Percentiles rank a stretch among this genome's conserved stretches.
phyloP scores from a whole-genome alignment of 2,113 vertebrate genomes.

The Oncorhynchus kisutch region DNA sequence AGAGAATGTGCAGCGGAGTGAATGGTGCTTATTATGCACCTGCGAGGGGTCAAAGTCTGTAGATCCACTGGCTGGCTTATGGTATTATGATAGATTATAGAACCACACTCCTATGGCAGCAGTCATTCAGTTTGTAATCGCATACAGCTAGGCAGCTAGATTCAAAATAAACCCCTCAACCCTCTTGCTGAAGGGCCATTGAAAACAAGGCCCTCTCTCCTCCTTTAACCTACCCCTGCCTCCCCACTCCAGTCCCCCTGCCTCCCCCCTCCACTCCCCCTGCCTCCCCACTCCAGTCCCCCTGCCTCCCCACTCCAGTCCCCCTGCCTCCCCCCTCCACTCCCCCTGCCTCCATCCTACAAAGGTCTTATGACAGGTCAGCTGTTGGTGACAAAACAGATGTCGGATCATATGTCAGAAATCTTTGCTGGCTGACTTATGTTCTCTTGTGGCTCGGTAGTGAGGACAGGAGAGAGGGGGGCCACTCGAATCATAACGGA shows the following conservation, averaged over 20 bases:
- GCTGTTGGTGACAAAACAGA: constrained; percentile 86
- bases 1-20: constrained; percentile 81
- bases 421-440: constrained; percentile 79
- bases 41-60: constrained; percentile 91
- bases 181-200: constrained; percentile 63
- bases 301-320: constrained; percentile 2
- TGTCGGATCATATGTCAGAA: constrained; percentile 81
- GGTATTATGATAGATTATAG: constrained; percentile 95
- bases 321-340: constrained; percentile 5
- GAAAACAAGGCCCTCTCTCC: constrained; percentile 62
- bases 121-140: constrained; percentile 85
- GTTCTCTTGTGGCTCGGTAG: constrained; percentile 61
- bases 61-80: constrained; percentile 87
- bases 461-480: constrained; percentile 38
- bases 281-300: not conserved
- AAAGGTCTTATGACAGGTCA: constrained; percentile 87
- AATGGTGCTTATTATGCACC: constrained; percentile 91
- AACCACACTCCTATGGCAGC: constrained; percentile 89
- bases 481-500: constrained; percentile 60
- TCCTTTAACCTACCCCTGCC: constrained; percentile 47
- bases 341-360: constrained; percentile 22
- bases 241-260: constrained; percentile 2
- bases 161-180: constrained; percentile 62
- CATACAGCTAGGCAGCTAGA: constrained; percentile 47
- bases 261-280: not conserved